Evolutionary conservation across 2,113 vertebrate species (phyloP).

Genomic region (Psephotus haematonotus): DNA sequence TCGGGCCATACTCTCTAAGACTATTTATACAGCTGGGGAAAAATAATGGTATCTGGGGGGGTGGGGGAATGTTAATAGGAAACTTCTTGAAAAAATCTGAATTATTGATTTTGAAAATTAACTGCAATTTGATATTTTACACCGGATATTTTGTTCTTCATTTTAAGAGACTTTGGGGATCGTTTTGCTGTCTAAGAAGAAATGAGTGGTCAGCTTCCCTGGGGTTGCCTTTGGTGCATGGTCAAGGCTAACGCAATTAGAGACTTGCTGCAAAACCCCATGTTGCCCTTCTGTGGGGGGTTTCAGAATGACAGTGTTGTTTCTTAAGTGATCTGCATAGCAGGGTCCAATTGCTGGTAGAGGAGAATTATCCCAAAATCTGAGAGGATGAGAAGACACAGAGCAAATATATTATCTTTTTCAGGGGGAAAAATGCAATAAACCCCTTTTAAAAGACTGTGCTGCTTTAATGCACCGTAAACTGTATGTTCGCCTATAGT

Average conservation of each 20-base stretch:
- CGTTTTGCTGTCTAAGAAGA: constrained; percentile 54
- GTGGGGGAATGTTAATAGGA: constrained; percentile 65
- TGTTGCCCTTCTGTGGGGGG: constrained; percentile 28
- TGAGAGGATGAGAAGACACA: constrained; percentile 36
- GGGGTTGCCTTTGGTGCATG: constrained; percentile 48
- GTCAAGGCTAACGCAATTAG: constrained; percentile 40
- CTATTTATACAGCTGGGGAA: constrained; percentile 80
- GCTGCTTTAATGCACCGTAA: neutral
- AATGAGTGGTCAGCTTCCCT: constrained; percentile 57
- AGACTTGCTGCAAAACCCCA: constrained; percentile 30
- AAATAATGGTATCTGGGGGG: constrained; percentile 68
- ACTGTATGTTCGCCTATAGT: neutral
- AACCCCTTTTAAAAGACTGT: neutral
- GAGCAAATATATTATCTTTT: neutral
- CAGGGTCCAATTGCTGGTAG: neutral
- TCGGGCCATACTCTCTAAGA: constrained; percentile 72
- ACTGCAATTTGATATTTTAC: constrained; percentile 39
- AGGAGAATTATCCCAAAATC: constrained; percentile 46
- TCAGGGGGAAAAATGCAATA: neutral
- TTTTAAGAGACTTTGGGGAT: constrained; percentile 58
- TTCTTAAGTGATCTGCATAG: constrained; percentile 40
- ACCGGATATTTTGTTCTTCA: constrained; percentile 42
- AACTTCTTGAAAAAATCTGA: constrained; percentile 68
- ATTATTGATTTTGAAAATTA: constrained; percentile 62
- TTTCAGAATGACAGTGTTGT: constrained; percentile 40